Evolutionary conservation across 2,888 invertebrate species (phyloP), one percentile per base, ranked within the genome.

Genomic region (Pocota personata): DNA sequence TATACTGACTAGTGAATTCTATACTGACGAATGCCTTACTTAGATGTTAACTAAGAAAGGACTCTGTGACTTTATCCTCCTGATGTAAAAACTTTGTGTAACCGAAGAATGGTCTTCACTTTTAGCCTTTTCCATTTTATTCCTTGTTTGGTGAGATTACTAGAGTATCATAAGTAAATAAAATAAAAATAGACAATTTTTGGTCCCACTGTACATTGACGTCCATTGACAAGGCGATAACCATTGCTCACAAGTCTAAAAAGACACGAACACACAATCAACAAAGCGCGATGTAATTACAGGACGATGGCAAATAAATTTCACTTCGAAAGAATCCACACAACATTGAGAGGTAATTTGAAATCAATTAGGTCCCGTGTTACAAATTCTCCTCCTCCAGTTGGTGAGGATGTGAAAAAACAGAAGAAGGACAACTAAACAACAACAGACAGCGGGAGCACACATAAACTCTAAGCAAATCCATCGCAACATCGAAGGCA

Each of bases 351-450:
- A 46, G 77, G 76, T 82, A 86, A 86, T 86, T 86, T 82, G 80
- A 86, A 86, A 86, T 86, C 86, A 86, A 86, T 86, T 86, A 86
- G 86, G 82, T 78, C 72, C 62, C 80, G 67, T 82, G 82, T 82
- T 77, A 80, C 67, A 75, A 75, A 75, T 78, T 73, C 79, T 57
- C 19, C 30, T 19, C 46, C 43, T n/a, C 60, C 50, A 35, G 16
- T 46, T 16, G 24, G 19, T 1, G 58, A 0, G 27, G n/a, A 21
- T 57, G 24, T 6, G 14, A 37, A 60, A 27, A 55, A 32, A 48
- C 71, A 52, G 58, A 30, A 55, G 40, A 30, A 58, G 30, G 64
- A 50, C 14, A 46, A 35, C 30, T 3, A 40, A 64, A 50, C 46
- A 35, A 43, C 52, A 27, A 48, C 24, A 21, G 37, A 43, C 62